phyloP scores from a whole-genome alignment of 2,797 vertebrate species.

The Gadopsis bispinosus region DNA sequence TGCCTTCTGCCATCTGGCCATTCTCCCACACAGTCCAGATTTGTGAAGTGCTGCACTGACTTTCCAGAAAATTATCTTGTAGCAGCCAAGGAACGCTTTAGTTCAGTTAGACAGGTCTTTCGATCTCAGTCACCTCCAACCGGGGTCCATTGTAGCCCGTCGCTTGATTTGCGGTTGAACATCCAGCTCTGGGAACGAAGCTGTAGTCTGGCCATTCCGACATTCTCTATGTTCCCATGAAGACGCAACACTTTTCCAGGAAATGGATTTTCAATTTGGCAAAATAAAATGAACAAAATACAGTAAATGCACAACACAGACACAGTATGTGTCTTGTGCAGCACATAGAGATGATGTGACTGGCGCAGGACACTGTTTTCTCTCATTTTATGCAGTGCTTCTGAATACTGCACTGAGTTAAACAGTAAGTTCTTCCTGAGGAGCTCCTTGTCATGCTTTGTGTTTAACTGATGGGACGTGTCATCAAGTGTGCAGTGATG shows the following conservation, averaged over 20 bases:
- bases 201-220: not conserved
- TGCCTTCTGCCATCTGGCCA: conserved; percentile 74
- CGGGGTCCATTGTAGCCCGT: not conserved
- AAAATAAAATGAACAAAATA: conserved; percentile 1
- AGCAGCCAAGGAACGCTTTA: conserved; percentile 48
- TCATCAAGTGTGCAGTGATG: conserved; percentile 66
- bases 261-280: conserved; percentile 6
- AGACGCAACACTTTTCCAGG: not conserved
- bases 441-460: conserved; percentile 63
- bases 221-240: not conserved
- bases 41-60: conserved; percentile 71
- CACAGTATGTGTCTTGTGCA: not conserved
- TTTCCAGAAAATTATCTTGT: conserved; percentile 56
- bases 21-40: conserved; percentile 76
- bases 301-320: conserved; percentile 7
- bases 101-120: conserved; percentile 47
- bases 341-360: not conserved
- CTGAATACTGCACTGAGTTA: conserved; percentile 18
- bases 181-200: conserved; percentile 18
- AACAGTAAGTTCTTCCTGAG: conserved; percentile 49
- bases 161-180: conserved; percentile 28
- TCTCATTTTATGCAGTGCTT: conserved; percentile 20
- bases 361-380: conserved; percentile 6
- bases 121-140: conserved; percentile 45
- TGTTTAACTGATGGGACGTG: conserved; percentile 67